These are phyloP conservation scores for Hippocampus mohnikei DNA, from an alignment of 2,113 vertebrate genomes.

Conservation along the genomic window DNA sequence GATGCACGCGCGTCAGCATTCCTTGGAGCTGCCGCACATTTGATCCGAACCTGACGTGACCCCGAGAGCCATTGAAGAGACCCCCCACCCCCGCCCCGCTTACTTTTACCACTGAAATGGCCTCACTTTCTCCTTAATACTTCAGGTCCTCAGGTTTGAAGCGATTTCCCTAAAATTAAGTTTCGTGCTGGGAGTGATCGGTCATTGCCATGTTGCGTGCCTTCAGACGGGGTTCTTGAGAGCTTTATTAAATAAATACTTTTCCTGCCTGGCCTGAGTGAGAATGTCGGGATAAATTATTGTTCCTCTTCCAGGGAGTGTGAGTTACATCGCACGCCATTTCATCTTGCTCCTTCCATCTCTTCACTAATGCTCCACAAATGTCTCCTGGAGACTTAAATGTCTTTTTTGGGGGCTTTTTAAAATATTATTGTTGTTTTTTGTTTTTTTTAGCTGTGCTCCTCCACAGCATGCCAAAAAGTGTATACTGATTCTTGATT, in stretches of 20 bases:
- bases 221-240: slow-evolving; percentile 59
- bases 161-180: slow-evolving; percentile 65
- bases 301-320: slow-evolving; percentile 48
- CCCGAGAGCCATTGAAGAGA: slow-evolving; percentile 27
- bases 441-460: neutral
- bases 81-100: neutral
- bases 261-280: slow-evolving; percentile 50
- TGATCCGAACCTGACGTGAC: slow-evolving; percentile 30
- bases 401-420: neutral
- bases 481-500: neutral
- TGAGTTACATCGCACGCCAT: slow-evolving; percentile 33
- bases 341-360: slow-evolving; percentile 18
- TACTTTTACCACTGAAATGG: slow-evolving; percentile 16
- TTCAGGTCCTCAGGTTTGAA: slow-evolving; percentile 61
- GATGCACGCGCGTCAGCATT: slow-evolving; percentile 1
- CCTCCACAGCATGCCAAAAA: neutral
- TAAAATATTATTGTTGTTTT: too few relatives aligned
- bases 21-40: slow-evolving; percentile 26
- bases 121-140: slow-evolving; percentile 61
- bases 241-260: slow-evolving; percentile 71
- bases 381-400: slow-evolving; percentile 14
- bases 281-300: slow-evolving; percentile 63
- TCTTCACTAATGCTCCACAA: slow-evolving; percentile 48
- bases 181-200: slow-evolving; percentile 61
- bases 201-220: slow-evolving; percentile 63